Conservation (phyloP, 2,888 invertebrate species). For the Pristionchus fissidentatus region DNA sequence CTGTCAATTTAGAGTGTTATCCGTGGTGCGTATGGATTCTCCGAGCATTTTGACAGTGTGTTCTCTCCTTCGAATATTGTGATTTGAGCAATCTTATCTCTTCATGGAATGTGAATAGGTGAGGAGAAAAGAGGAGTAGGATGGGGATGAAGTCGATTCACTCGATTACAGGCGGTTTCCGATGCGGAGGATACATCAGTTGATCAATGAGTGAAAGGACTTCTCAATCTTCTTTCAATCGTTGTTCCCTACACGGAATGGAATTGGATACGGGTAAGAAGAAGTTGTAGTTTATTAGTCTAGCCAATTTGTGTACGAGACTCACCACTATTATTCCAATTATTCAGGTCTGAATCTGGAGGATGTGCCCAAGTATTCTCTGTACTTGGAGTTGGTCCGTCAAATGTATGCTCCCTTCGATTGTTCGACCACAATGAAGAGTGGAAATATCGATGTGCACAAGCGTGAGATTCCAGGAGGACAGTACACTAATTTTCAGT, state of each 20-base stretch:
- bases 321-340: not conserved
- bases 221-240: conserved; percentile 95
- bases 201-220: conserved; percentile 99
- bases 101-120: conserved; percentile 77
- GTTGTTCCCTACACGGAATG: conserved; percentile 87
- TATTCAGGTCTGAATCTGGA: conserved; percentile 82
- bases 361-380: conserved; percentile 92
- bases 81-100: conserved; percentile 84
- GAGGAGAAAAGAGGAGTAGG: not conserved
- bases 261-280: conserved; percentile 81
- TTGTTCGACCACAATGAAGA: conserved; percentile 97
- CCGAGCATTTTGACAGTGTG: conserved; percentile 98
- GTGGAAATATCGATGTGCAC: conserved; percentile 98
- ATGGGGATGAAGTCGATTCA: not conserved
- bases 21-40: conserved; percentile 97
- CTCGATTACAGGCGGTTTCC: conserved; percentile 76
- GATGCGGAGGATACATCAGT: conserved; percentile 85
- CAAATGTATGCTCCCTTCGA: conserved; percentile 97
- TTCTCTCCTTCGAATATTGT: conserved; percentile 90
- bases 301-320: not conserved
- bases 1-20: conserved; percentile 88
- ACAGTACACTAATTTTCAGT: conserved; percentile 98
- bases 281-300: not conserved
- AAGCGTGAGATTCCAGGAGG: conserved; percentile 98
- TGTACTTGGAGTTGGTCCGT: conserved; percentile 98